These are phyloP conservation scores for Lottia gigantea DNA, from an alignment of 2,888 invertebrate genomes.

Conservation along the genomic window DNA sequence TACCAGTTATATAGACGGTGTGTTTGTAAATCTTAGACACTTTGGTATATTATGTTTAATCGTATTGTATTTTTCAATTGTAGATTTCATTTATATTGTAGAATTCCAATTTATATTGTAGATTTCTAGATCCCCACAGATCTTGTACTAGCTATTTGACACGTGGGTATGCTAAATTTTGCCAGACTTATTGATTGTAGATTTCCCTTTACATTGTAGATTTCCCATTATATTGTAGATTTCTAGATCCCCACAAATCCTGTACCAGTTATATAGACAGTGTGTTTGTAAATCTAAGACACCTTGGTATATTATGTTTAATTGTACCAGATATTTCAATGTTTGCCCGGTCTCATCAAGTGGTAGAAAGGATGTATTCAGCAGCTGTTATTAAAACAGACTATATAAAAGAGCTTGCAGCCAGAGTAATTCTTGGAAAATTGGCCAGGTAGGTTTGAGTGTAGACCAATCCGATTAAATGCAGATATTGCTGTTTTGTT, in stretches of 20 bases:
- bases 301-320: constrained; percentile 55
- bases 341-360: constrained; percentile 55
- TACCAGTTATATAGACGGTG: constrained; percentile 51
- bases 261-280: constrained; percentile 53
- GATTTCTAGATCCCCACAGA: no score
- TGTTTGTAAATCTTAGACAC: constrained; percentile 54
- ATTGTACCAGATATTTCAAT: constrained; percentile 59
- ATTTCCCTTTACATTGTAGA: no score
- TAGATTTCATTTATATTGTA: no score
- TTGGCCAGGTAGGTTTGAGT: constrained; percentile 47
- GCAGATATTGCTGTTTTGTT: no score
- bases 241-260: constrained; percentile 51
- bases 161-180: no score
- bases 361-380: constrained; percentile 51
- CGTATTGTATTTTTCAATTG: constrained; percentile 57
- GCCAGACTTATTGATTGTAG: no score
- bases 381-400: constrained; percentile 58
- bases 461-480: no score
- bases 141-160: no score
- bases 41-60: constrained; percentile 56
- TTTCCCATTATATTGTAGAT: constrained; percentile 27
- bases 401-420: constrained; percentile 61
- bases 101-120: no score
- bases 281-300: constrained; percentile 53
- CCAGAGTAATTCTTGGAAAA: constrained; percentile 51